Evolutionary conservation across 1,140 invertebrate species (phyloP), one percentile per base, ranked within the genome.

Genomic region (Platyscapa corneri): DNA sequence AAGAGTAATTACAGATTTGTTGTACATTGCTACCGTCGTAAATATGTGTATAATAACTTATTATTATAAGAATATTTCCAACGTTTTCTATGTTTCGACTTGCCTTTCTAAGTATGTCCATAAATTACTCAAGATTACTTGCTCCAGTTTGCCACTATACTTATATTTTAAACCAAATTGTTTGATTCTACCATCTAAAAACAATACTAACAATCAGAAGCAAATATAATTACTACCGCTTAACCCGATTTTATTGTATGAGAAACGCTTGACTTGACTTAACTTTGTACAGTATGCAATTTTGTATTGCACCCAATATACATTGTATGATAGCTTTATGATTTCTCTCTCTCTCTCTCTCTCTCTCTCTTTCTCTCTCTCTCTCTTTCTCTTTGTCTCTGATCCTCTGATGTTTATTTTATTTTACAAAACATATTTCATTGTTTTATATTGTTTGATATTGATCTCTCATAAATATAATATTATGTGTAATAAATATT

Each of bases 161-260:
- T n/a, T 74, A 74, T 74, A 74, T 74, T 74, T 74, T 39, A 70
- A 53, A 14, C 65, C 39, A 49, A 42, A 74, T 23, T 6, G 79
- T 12, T 20, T 23, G 32, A 39, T 87, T 85, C 80, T 82, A 83
- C 83, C 42, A 46, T 46, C 2, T 18, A 53, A 53, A 2, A 53
- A 87, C 87, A 87, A 87, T 82, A 87, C 89, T 89, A 89, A 91
- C 90, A 91, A 90, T 92, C 90, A 89, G 87, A 90, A 90, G 90
- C 91, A 92, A 93, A 93, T 93, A 92, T 92, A 93, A 93, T 93
- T 93, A 93, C 92, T 91, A 90, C 78, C 91, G 91, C 93, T 93
- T 92, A 93, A 92, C 89, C 91, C 89, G 89, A 76, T 89, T 91
- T 89, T 86, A 93, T 93, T 93, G 91, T 93, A 88, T 88, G 88